Evolutionary conservation across 1,140 invertebrate species (phyloP).

Genomic region (Dreissena rostriformis): DNA sequence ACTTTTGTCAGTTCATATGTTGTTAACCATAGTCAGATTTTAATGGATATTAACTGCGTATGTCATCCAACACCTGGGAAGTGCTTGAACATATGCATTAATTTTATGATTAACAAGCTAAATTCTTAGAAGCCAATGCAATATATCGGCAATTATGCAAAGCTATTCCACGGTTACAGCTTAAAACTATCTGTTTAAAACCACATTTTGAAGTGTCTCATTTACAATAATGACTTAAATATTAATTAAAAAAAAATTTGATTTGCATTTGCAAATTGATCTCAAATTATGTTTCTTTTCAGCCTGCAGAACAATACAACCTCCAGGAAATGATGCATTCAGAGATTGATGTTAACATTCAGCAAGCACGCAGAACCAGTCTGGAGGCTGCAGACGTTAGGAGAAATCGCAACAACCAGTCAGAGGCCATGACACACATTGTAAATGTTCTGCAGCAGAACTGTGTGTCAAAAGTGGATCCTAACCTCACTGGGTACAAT

Average conservation of each 20-base stretch:
- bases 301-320: slow-evolving; percentile 67
- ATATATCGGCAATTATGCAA: not conserved
- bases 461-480: slow-evolving; percentile 9
- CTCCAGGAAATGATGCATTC: slow-evolving; percentile 72
- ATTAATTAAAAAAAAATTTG: not conserved
- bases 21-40: too few relatives aligned
- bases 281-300: slow-evolving; percentile 25
- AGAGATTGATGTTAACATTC: slow-evolving; percentile 58
- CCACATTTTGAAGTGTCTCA: not conserved
- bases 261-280: too few relatives aligned
- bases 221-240: not conserved
- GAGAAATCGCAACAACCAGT: slow-evolving; percentile 2
- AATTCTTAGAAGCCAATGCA: not conserved
- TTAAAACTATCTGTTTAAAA: not conserved
- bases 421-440: not conserved
- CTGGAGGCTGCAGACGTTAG: slow-evolving; percentile 24
- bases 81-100: too few relatives aligned
- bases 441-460: slow-evolving; percentile 41
- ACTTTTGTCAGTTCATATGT: too few relatives aligned
- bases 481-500: not conserved
- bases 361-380: slow-evolving; percentile 56
- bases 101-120: not conserved
- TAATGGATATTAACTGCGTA: too few relatives aligned
- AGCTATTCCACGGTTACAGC: not conserved
- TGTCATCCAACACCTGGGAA: too few relatives aligned